A percentile compares a stretch with the other conserved stretches of the same genome.
Conservation (phyloP, 1,140 invertebrate species). For the Sarcophaga bullata region DNA sequence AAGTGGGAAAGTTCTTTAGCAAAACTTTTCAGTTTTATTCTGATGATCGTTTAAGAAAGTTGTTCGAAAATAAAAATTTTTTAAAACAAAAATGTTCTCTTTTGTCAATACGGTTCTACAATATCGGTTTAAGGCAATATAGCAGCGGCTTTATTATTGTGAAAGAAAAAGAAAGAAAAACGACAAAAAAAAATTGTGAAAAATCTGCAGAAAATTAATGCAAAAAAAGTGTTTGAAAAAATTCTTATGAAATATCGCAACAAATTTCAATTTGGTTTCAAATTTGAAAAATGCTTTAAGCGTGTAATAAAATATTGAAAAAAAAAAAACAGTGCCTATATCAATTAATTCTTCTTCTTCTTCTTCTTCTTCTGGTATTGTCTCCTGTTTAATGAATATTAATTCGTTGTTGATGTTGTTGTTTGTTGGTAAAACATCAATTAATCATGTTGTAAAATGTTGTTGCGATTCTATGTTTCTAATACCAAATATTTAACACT, state of each 20-base stretch:
- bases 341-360: too few species aligned
- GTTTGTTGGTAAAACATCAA: not conserved
- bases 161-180: not conserved
- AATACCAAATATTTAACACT: conserved; percentile 31
- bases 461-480: not conserved
- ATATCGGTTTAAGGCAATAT: too few species aligned
- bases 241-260: not conserved
- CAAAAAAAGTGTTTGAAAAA: not conserved
- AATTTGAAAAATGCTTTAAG: not conserved
- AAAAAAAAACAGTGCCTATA: too few species aligned
- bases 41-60: conserved; percentile 38
- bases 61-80: conserved; percentile 4
- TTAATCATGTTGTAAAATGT: conserved; percentile 17
- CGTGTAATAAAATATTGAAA: too few species aligned
- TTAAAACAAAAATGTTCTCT: not conserved
- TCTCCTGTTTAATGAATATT: not conserved
- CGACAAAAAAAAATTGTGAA: not conserved
- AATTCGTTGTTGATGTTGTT: not conserved
- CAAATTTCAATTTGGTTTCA: not conserved
- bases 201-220: not conserved
- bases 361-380: too few species aligned
- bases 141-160: too few species aligned
- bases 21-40: conserved; percentile 13
- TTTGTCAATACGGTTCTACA: too few species aligned
- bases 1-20: conserved; percentile 34